Conservation (phyloP, 1,140 invertebrate genomes). For the Lysiphlebus fabarum region DNA sequence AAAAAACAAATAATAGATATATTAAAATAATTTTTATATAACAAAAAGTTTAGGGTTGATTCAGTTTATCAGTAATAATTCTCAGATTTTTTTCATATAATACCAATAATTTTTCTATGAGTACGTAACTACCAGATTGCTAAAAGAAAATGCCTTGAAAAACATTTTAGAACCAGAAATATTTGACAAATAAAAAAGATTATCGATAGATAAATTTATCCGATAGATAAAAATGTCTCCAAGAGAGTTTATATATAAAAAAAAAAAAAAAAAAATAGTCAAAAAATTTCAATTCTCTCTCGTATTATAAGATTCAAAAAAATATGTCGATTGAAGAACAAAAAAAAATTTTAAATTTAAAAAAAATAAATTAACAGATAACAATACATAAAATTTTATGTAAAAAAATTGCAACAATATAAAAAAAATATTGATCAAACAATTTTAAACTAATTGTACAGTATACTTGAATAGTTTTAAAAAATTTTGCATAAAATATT, state of each 20-base stretch:
- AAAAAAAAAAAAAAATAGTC: conserved; percentile 48
- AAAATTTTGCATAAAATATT: no score
- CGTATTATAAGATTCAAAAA: no score
- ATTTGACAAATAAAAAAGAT: not conserved
- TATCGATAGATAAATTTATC: conserved; percentile 42
- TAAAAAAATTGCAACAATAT: no score
- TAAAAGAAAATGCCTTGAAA: conserved; percentile 14
- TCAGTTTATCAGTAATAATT: conserved; percentile 47
- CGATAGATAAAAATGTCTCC: conserved; percentile 48
- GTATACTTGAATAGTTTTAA: no score
- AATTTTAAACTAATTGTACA: no score
- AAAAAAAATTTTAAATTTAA: no score
- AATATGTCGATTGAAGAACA: no score
- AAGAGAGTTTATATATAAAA: conserved; percentile 45
- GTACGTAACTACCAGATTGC: conserved; percentile 19
- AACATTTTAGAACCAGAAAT: no score
- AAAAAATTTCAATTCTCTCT: conserved; percentile 29
- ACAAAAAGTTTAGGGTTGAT: no score
- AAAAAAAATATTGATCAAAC: no score
- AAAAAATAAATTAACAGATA: no score
- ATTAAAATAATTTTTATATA: not conserved
- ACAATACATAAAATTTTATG: no score
- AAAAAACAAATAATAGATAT: not conserved
- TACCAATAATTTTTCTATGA: conserved; percentile 46
- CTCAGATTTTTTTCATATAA: conserved; percentile 43